These are phyloP conservation scores for Drosophila nigritarsus DNA, from an alignment of 2,888 invertebrate genomes.

Conservation along the genomic window DNA sequence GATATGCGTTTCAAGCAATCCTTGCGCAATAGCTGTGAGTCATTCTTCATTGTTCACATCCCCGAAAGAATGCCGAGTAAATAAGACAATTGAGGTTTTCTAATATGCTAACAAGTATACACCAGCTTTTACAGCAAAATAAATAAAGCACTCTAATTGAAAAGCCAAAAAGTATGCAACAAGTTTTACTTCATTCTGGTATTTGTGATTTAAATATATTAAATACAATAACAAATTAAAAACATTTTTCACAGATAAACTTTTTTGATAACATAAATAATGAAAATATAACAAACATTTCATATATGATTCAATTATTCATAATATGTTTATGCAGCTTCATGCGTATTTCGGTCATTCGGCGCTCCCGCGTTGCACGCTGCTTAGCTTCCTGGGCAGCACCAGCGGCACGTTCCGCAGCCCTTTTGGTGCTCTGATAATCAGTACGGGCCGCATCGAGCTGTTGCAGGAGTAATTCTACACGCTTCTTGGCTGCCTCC, in stretches of 20 bases:
- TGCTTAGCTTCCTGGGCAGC: conserved; percentile 89
- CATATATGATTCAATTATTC: not conserved
- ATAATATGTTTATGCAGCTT: conserved; percentile 18
- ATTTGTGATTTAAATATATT: not conserved
- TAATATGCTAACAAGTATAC: not conserved
- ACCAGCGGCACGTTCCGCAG: conserved; percentile 89
- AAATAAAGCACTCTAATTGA: accelerated
- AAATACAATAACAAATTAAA: not conserved
- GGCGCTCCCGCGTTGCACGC: conserved; percentile 51
- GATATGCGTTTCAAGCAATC: not conserved
- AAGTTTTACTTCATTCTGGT: not conserved
- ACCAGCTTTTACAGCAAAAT: not conserved
- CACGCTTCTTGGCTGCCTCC: conserved; percentile 88
- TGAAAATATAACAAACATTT: not conserved
- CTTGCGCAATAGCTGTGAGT: not conserved
- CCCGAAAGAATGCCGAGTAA: not conserved
- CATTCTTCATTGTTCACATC: no score
- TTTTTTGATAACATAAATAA: no score
- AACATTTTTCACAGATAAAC: not conserved
- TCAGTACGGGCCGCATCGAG: conserved; percentile 88
- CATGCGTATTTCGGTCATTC: conserved; percentile 38
- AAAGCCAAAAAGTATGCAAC: not conserved
- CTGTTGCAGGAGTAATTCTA: conserved; percentile 88
- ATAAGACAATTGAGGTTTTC: accelerated
- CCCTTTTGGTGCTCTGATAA: conserved; percentile 88